These are phyloP conservation scores for Teleogryllus oceanicus DNA, from an alignment of 2,888 invertebrate species.

Conservation along the genomic window DNA sequence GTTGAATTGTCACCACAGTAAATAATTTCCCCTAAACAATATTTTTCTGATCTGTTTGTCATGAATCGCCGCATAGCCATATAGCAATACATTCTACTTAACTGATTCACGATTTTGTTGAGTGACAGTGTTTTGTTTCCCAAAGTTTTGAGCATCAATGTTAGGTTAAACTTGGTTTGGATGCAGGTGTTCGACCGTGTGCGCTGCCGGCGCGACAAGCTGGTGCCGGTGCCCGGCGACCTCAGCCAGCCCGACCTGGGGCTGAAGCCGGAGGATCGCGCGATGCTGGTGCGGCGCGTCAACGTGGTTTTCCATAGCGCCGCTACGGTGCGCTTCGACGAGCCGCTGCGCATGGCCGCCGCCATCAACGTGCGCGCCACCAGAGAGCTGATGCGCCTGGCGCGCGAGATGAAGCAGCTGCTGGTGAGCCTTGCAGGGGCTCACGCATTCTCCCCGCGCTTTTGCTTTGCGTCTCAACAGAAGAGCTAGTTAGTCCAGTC, in stretches of 20 bases:
- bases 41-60: too few relatives aligned
- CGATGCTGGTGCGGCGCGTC: conserved; percentile 53
- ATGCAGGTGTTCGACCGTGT: neutral
- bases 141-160: too few relatives aligned
- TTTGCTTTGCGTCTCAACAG: too few relatives aligned
- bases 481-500: too few relatives aligned
- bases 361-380: conserved; percentile 22
- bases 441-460: too few relatives aligned
- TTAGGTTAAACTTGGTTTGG: too few relatives aligned
- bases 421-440: neutral
- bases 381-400: conserved; percentile 19
- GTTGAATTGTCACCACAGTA: too few relatives aligned
- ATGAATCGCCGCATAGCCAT: too few relatives aligned
- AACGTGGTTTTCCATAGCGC: conserved; percentile 79
- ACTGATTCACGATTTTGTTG: too few relatives aligned
- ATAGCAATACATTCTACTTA: too few relatives aligned
- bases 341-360: conserved; percentile 19
- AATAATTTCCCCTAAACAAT: too few relatives aligned
- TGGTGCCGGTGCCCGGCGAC: conserved; percentile 50
- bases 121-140: too few relatives aligned
- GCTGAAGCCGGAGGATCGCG: conserved; percentile 55
- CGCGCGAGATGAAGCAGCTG: neutral
- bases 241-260: conserved; percentile 59
- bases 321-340: conserved; percentile 65
- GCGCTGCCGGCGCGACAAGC: neutral